These are phyloP conservation scores for Metopia argyrocephala DNA, from an alignment of 2,888 invertebrate genomes.

Conservation along the genomic window DNA sequence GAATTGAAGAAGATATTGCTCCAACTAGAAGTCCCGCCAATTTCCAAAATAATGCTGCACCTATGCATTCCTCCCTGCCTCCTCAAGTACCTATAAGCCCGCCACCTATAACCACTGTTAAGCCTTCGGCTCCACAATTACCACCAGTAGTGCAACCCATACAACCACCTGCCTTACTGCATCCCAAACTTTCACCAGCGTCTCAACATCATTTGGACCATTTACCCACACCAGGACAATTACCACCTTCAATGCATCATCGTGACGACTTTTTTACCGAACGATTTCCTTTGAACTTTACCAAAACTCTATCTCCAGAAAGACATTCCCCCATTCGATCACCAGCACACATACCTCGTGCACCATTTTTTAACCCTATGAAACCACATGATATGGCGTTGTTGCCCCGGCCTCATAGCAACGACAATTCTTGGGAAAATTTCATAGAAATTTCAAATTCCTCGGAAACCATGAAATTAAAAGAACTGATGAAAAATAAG, in stretches of 20 bases:
- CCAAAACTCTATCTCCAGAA: slow-evolving; percentile 75
- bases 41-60: slow-evolving; percentile 19
- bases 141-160: slow-evolving; percentile 78
- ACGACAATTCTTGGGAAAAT: slow-evolving; percentile 98
- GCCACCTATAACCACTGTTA: slow-evolving; percentile 36
- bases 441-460: slow-evolving; percentile 93
- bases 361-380: slow-evolving; percentile 77
- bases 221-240: slow-evolving; percentile 74
- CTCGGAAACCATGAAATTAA: slow-evolving; percentile 97
- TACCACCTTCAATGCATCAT: slow-evolving; percentile 74
- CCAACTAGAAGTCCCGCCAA: slow-evolving; percentile 37
- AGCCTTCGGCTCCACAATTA: slow-evolving; percentile 72
- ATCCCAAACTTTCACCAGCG: slow-evolving; percentile 79
- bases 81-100: slow-evolving; percentile 53
- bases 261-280: slow-evolving; percentile 76
- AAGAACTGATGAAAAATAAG: slow-evolving; percentile 97
- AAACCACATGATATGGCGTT: slow-evolving; percentile 77
- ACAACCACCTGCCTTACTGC: slow-evolving; percentile 74
- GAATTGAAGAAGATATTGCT: not conserved
- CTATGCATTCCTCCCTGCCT: slow-evolving; percentile 23
- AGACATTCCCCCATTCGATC: slow-evolving; percentile 77
- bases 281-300: slow-evolving; percentile 75
- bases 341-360: slow-evolving; percentile 76
- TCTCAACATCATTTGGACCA: slow-evolving; percentile 76
- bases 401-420: slow-evolving; percentile 90